These are phyloP conservation scores for Pseudorectes ferrugineus DNA, from an alignment of 2,113 vertebrate species.

Conservation along the genomic window DNA sequence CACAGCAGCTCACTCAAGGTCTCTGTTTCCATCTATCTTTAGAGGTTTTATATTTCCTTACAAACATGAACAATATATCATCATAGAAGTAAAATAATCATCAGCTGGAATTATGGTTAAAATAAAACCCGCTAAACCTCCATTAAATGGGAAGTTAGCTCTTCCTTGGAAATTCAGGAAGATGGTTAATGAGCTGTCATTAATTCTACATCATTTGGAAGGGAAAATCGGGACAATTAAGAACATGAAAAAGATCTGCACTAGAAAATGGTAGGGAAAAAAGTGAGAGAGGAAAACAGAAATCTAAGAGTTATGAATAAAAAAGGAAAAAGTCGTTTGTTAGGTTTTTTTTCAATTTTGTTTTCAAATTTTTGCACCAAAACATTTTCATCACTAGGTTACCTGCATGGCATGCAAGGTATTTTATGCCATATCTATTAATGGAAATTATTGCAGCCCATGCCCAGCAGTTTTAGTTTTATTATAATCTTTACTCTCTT, in stretches of 20 bases:
- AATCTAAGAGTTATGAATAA: neutral
- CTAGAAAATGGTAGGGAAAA: neutral
- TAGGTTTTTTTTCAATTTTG: neutral
- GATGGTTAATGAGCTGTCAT: neutral
- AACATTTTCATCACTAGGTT: neutral
- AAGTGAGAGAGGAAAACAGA: neutral
- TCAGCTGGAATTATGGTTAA: neutral
- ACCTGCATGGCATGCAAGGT: fast-evolving
- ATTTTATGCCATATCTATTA: neutral
- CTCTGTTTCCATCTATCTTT: neutral
- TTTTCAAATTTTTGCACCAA: neutral
- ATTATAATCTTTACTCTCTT: neutral
- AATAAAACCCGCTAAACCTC: neutral
- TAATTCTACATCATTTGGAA: neutral
- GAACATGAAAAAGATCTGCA: neutral
- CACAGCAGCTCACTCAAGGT: neutral
- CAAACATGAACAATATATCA: neutral
- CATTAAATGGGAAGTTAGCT: neutral
- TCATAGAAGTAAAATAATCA: neutral
- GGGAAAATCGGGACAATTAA: neutral
- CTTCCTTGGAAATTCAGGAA: neutral
- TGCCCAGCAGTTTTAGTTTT: neutral
- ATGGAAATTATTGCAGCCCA: neutral
- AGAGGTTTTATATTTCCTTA: neutral
- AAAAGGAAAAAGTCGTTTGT: neutral